phyloP scores from a whole-genome alignment of 2,888 invertebrate species.

The Rosalia funebris region DNA sequence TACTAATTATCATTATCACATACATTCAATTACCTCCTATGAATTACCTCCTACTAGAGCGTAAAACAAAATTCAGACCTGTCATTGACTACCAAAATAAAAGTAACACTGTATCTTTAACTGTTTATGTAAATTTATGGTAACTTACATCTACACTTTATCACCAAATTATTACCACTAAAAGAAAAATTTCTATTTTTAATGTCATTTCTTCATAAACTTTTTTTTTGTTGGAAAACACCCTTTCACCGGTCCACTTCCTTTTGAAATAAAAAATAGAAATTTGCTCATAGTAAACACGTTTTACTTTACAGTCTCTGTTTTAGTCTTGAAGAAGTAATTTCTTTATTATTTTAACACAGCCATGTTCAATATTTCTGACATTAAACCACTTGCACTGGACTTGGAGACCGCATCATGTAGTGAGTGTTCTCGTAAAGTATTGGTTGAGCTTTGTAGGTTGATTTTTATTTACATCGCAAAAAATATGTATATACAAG shows the following conservation, averaged over 20 bases:
- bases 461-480: slow-evolving; percentile 7
- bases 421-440: too few relatives aligned
- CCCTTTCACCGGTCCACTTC: slow-evolving; percentile 35
- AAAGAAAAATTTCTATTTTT: slow-evolving; percentile 39
- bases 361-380: slow-evolving; percentile 17
- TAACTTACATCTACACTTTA: slow-evolving; percentile 45
- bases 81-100: slow-evolving; percentile 35
- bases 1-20: not conserved
- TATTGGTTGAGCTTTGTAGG: not conserved
- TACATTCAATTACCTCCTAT: slow-evolving; percentile 8
- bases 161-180: slow-evolving; percentile 47
- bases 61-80: slow-evolving; percentile 34
- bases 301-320: slow-evolving; percentile 32
- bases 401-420: too few relatives aligned
- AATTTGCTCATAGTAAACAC: slow-evolving; percentile 46
- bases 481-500: not conserved
- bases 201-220: slow-evolving; percentile 36
- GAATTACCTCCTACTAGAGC: slow-evolving; percentile 33
- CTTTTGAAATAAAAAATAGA: slow-evolving; percentile 42
- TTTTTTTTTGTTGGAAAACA: slow-evolving; percentile 20
- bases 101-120: slow-evolving; percentile 39
- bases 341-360: slow-evolving; percentile 17
- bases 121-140: slow-evolving; percentile 33
- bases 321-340: slow-evolving; percentile 27
- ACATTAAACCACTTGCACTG: not conserved